A percentile compares a stretch with the other conserved stretches of the same genome.
phyloP scores from a whole-genome alignment of 2,888 invertebrate genomes.

The Notocelia uddmanniana region DNA sequence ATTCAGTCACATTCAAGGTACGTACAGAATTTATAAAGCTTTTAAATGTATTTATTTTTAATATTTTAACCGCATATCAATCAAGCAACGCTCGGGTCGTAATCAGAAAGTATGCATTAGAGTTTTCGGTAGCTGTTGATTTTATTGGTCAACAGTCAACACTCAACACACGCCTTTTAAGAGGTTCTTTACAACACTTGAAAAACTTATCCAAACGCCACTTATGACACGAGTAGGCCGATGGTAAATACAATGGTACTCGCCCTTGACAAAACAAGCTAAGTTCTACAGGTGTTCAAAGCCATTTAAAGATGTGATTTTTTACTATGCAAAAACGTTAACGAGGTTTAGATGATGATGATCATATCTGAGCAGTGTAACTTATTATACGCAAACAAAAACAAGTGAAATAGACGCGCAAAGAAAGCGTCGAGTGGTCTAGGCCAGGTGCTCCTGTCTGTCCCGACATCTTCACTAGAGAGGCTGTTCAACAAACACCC shows the following conservation, averaged over 20 bases:
- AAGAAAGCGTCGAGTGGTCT: constrained; percentile 43
- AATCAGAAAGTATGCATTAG: constrained; percentile 21
- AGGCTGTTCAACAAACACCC: constrained; percentile 81
- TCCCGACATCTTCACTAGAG: constrained; percentile 69
- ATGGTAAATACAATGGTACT: constrained; percentile 56
- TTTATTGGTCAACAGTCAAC: constrained; percentile 47
- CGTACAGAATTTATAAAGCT: constrained; percentile 5
- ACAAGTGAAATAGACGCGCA: constrained; percentile 31
- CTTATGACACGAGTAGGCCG: constrained; percentile 52
- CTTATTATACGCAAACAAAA: constrained; percentile 36
- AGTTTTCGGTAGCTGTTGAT: constrained; percentile 46
- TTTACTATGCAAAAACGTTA: constrained; percentile 7
- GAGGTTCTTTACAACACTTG: constrained; percentile 55
- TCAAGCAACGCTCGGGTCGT: background rate
- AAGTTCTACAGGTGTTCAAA: constrained; percentile 38
- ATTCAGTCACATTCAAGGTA: constrained; percentile 15
- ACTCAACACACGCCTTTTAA: constrained; percentile 52
- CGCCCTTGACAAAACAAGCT: constrained; percentile 50
- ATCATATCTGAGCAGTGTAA: constrained; percentile 5
- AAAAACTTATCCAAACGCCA: constrained; percentile 54
- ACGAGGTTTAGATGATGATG: constrained; percentile 13
- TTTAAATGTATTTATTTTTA: background rate
- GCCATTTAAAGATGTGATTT: constrained; percentile 9
- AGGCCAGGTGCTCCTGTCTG: constrained; percentile 46
- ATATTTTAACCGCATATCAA: constrained; percentile 11